Conservation (phyloP, 2,797 vertebrate genomes). For the Lemur catta region DNA sequence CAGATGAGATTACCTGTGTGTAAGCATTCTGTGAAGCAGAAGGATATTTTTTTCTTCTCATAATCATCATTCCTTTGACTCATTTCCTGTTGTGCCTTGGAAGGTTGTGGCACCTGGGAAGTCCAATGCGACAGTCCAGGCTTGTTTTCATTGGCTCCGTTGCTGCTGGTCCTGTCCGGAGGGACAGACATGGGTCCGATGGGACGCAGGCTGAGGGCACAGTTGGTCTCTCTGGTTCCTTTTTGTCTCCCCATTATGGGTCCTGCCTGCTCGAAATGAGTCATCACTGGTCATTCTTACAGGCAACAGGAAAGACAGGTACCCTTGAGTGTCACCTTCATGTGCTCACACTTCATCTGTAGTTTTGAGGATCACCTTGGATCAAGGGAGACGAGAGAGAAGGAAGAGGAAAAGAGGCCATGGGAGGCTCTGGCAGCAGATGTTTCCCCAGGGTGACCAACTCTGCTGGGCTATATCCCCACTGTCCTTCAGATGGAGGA, state of each 20-base stretch:
- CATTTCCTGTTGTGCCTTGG: neutral
- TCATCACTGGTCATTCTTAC: neutral
- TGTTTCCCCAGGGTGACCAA: neutral
- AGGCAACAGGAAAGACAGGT: neutral
- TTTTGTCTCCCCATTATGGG: neutral
- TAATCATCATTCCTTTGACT: neutral
- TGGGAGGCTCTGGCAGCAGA: neutral
- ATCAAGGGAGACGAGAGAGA: neutral
- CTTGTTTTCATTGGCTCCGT: neutral
- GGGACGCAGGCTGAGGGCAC: neutral
- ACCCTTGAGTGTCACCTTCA: rapidly evolving
- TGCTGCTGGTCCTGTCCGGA: neutral
- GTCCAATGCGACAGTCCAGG: too few species aligned
- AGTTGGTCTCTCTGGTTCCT: rapidly evolving
- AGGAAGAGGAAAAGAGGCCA: neutral
- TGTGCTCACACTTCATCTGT: rapidly evolving
- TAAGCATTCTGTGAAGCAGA: neutral
- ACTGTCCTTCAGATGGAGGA: conserved; percentile 61
- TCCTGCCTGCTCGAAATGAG: neutral
- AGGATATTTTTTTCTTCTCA: neutral
- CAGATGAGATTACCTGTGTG: neutral
- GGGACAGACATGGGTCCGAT: neutral
- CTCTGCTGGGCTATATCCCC: neutral
- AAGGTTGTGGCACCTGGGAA: neutral
- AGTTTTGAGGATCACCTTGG: neutral